Conservation (phyloP, 2,797 vertebrate genomes). For the Peromyscus aztecus region DNA sequence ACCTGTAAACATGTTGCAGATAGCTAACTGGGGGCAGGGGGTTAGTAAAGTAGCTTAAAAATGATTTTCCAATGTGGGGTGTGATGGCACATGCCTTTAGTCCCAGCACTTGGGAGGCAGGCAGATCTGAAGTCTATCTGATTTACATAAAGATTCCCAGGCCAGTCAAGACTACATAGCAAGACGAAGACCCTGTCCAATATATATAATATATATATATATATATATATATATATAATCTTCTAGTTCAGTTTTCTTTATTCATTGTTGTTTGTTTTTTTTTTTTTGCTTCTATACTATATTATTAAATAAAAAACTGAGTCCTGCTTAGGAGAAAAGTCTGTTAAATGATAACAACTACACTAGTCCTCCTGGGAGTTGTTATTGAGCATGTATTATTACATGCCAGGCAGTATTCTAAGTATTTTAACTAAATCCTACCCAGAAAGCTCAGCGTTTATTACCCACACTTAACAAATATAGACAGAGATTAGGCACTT, state of each 20-base stretch:
- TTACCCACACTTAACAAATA: slow-evolving; percentile 12
- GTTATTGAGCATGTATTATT: not conserved
- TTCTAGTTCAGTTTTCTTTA: not conserved
- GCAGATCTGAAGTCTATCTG: not conserved
- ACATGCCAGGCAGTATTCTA: not conserved
- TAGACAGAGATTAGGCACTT: not conserved
- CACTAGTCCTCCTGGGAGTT: not conserved
- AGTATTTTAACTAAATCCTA: slow-evolving; percentile 39
- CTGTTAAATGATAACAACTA: not conserved
- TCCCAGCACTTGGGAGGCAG: not conserved
- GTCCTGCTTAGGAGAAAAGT: not conserved
- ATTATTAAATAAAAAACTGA: slow-evolving; percentile 40
- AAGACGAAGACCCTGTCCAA: too few relatives aligned
- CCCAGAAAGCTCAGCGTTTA: not conserved
- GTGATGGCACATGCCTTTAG: not conserved
- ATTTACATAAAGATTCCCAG: not conserved
- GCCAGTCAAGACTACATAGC: not conserved
- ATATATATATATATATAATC: not conserved
- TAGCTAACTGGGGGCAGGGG: not conserved
- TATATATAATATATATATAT: too few relatives aligned
- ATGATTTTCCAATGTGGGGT: not conserved
- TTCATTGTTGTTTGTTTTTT: not conserved
- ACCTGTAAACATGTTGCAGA: not conserved
- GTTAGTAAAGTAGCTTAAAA: not conserved
- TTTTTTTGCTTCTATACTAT: not conserved